Conservation (phyloP, 92 coral and sea anemone genomes). For the Ricordea florida region DNA sequence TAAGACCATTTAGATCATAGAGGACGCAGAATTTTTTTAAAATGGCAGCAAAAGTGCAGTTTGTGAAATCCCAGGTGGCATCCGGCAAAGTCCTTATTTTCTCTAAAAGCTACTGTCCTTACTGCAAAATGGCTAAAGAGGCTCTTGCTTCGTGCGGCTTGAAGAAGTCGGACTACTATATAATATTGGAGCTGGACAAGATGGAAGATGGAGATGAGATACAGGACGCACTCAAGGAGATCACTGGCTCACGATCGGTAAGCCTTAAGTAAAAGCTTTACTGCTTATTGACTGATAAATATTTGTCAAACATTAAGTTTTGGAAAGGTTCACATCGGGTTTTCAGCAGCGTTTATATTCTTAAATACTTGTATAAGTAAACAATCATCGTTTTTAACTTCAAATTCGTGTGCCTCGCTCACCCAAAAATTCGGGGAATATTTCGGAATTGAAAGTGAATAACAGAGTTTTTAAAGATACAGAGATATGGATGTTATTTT, state of each 20-base stretch:
- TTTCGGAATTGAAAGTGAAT: too few species aligned
- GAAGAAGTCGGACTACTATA: constrained; percentile 57
- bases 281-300: not conserved
- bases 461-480: too few species aligned
- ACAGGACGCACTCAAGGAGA: constrained; percentile 54
- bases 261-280: not conserved
- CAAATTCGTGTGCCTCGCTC: too few species aligned
- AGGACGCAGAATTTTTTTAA: not conserved
- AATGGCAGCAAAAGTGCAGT: constrained; percentile 41
- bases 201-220: constrained; percentile 74
- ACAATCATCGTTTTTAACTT: too few species aligned
- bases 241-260: constrained; percentile 79
- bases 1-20: too few species aligned
- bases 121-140: constrained; percentile 76
- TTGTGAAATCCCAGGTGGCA: constrained; percentile 53
- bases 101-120: constrained; percentile 92
- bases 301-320: too few species aligned
- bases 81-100: constrained; percentile 70
- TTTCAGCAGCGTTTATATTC: too few species aligned
- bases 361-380: too few species aligned
- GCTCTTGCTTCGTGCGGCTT: too few species aligned
- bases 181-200: constrained; percentile 72
- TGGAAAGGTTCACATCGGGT: too few species aligned
- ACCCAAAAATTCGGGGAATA: too few species aligned
- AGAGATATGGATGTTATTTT: too few species aligned